phyloP scores from a whole-genome alignment of 2,797 vertebrate genomes.

The Bryconaethiops microstoma region DNA sequence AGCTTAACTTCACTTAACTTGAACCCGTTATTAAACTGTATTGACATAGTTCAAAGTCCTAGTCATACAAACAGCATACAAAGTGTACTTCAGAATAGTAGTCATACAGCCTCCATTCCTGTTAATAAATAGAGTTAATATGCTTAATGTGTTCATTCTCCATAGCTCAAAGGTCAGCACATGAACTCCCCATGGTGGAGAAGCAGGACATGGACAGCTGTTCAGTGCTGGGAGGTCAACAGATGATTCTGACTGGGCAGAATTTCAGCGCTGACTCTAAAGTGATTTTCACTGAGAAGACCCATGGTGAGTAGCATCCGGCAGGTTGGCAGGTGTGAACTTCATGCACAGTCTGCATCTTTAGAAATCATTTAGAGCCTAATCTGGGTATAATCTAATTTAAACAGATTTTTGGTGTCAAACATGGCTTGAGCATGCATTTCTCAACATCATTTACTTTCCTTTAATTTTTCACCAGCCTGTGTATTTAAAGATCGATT shows the following conservation, averaged over 20 bases:
- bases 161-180: slow-evolving; percentile 87
- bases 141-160: slow-evolving; percentile 28
- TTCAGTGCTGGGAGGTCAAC: slow-evolving; percentile 85
- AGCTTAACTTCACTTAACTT: background rate
- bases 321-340: background rate
- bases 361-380: background rate
- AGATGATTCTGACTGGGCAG: slow-evolving; percentile 88
- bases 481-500: too few species aligned
- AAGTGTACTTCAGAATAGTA: background rate
- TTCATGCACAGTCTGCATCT: background rate
- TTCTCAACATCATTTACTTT: too few species aligned
- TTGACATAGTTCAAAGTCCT: too few species aligned
- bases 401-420: too few species aligned
- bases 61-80: too few species aligned
- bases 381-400: background rate
- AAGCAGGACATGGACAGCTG: slow-evolving; percentile 85
- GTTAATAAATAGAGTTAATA: background rate
- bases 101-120: too few species aligned
- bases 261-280: slow-evolving; percentile 90
- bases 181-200: slow-evolving; percentile 90
- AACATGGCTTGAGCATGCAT: too few species aligned
- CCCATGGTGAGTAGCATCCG: slow-evolving; percentile 75
- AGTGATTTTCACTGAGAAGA: slow-evolving; percentile 88
- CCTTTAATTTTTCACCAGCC: too few species aligned
- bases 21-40: too few species aligned